Evolutionary conservation across 2,888 invertebrate species (phyloP), one percentile per base, ranked within the genome.

Genomic region (Drosophila pegasa): DNA sequence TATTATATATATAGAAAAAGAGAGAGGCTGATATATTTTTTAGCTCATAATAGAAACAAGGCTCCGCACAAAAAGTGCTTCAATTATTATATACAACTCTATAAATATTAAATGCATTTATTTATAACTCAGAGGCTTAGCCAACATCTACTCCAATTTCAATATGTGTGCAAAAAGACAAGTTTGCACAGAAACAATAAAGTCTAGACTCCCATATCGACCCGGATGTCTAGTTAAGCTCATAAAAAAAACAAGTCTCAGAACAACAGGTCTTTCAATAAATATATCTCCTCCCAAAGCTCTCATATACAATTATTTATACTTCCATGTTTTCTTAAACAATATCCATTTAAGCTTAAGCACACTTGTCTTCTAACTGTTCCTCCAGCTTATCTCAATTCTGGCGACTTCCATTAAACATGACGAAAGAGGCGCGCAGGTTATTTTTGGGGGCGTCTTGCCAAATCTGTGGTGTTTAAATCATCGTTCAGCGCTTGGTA

Each of bases 381-480:
- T 14, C 14, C 47, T 22, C 48, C 3, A 40, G 31, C 29, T 20
- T 35, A 18, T 9, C 45, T 14, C 16, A 43, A 38, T 65, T 55
- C 70, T 58, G 16, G 18, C 10, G 29, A 20, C 40, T 45, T 47
- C 31, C 1, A 10, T 8, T 25, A 6, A 22, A 12, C 5, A 40
- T 59, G 25, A 16, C 22, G 29, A 60, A 55, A 55, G 43, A 43
- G 43, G 38, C 35, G 20, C 1, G 1, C 1, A 4, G n/a, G n/a
- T 48, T 14, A 16, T 58, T 33, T 29, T 41, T 9, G 27, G 16
- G 25, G 29, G 16, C 22, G 20, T 33, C 43, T 70, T 69, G 31
- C 40, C 55, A 64, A 70, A 64, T 57, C 50, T 51, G 27, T 61
- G 63, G 57, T 69, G 52, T 50, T 48, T 60, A 59, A 65, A 60